Percentiles rank a stretch among this genome's conserved stretches.
Conservation (phyloP, 2,113 vertebrate genomes). For the Acrocephalus arundinaceus region DNA sequence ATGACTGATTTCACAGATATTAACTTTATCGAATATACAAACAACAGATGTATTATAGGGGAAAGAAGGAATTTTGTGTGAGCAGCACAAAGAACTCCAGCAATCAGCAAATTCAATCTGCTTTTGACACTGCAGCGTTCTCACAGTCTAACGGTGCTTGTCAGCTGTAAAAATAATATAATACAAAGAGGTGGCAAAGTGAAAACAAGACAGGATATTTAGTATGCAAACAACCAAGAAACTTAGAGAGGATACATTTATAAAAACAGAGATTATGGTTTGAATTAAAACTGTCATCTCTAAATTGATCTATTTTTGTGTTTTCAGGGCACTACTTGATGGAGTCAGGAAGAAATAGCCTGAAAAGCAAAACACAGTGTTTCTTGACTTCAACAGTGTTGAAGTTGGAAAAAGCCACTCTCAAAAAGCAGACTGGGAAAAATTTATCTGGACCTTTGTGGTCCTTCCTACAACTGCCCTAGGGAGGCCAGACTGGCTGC, state of each 20-base stretch:
- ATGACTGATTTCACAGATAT: conserved; percentile 77
- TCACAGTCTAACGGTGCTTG: neutral
- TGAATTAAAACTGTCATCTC: conserved; percentile 37
- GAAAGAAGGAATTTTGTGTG: conserved; percentile 62
- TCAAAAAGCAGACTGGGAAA: neutral
- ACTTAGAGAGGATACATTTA: neutral
- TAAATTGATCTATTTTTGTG: neutral
- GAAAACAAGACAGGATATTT: conserved; percentile 39
- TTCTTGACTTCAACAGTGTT: too few species aligned
- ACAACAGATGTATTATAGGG: conserved; percentile 63
- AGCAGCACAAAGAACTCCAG: conserved; percentile 65
- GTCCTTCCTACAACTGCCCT: neutral
- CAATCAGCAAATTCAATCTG: conserved; percentile 72
- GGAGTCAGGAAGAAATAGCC: neutral
- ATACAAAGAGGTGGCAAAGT: conserved; percentile 49
- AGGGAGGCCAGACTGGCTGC: neutral
- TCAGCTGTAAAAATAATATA: conserved; percentile 52
- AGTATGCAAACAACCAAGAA: conserved; percentile 49
- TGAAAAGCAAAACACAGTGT: neutral
- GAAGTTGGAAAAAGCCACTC: neutral
- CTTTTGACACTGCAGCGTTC: conserved; percentile 55
- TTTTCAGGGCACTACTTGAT: neutral
- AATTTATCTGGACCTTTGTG: neutral
- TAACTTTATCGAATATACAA: conserved; percentile 73
- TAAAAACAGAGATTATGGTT: conserved; percentile 34